phyloP scores from a whole-genome alignment of 1,140 invertebrate genomes.

The Periplaneta americana region DNA sequence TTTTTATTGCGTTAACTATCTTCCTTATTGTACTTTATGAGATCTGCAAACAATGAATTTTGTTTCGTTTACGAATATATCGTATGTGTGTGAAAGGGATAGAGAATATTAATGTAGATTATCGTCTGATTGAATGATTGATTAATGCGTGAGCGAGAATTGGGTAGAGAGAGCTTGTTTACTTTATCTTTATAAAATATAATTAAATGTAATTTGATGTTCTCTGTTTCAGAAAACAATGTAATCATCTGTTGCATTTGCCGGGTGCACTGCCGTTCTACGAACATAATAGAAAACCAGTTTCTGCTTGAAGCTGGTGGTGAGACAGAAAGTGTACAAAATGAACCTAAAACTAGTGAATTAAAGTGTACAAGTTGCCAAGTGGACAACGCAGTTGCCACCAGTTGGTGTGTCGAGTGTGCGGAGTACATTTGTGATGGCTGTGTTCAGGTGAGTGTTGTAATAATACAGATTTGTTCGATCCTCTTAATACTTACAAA shows the following conservation, averaged over 20 bases:
- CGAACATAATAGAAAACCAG: constrained; percentile 68
- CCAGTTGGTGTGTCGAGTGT: constrained; percentile 84
- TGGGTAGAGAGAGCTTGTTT: too few relatives aligned
- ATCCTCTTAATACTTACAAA: not conserved
- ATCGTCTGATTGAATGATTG: too few relatives aligned
- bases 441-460: constrained; percentile 62
- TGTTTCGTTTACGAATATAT: too few relatives aligned
- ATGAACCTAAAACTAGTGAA: constrained; percentile 42
- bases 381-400: constrained; percentile 68
- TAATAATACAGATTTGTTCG: not conserved
- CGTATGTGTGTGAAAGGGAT: too few relatives aligned
- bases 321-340: constrained; percentile 33
- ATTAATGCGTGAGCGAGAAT: too few relatives aligned
- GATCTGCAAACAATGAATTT: too few relatives aligned
- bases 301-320: constrained; percentile 58
- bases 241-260: constrained; percentile 49
- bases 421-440: constrained; percentile 85
- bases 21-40: too few relatives aligned
- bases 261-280: constrained; percentile 51
- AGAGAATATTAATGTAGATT: too few relatives aligned
- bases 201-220: too few relatives aligned
- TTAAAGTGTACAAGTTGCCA: constrained; percentile 77
- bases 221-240: constrained; percentile 12
- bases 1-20: too few relatives aligned
- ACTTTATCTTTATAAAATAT: too few relatives aligned